These are phyloP conservation scores for Cavia aperea DNA, from an alignment of 2,113 vertebrate species.

Conservation along the genomic window DNA sequence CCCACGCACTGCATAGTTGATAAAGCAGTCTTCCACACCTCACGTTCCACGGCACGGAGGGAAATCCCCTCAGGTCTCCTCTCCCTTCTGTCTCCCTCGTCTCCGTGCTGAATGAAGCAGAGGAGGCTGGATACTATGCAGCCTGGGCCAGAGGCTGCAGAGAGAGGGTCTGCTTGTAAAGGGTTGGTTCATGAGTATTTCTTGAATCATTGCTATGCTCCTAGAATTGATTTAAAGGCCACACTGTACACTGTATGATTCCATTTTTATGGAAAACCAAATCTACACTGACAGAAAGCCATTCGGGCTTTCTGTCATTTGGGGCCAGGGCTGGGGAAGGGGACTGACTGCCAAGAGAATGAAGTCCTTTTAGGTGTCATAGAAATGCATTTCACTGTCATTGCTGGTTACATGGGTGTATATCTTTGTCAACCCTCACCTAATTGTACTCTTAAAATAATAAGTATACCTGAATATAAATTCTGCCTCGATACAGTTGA, in stretches of 20 bases:
- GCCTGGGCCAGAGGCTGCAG: not conserved
- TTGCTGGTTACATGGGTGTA: not conserved
- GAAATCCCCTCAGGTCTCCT: not conserved
- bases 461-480: not conserved
- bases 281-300: not conserved
- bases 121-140: not conserved
- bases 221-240: not conserved
- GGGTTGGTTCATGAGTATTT: accelerated
- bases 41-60: not conserved
- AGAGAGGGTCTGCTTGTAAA: too few relatives aligned
- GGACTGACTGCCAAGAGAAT: not conserved
- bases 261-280: not conserved
- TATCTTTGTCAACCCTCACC: not conserved
- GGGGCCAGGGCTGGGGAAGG: not conserved
- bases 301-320: not conserved
- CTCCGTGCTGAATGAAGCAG: not conserved
- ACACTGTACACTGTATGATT: not conserved
- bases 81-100: not conserved
- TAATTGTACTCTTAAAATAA: not conserved
- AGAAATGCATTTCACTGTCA: not conserved
- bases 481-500: not conserved
- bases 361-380: not conserved
- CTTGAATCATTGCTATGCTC: not conserved
- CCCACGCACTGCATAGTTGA: not conserved
- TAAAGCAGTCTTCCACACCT: not conserved